phyloP scores from a whole-genome alignment of 2,888 invertebrate species.

The Imbricaverruca yamaguchii region DNA sequence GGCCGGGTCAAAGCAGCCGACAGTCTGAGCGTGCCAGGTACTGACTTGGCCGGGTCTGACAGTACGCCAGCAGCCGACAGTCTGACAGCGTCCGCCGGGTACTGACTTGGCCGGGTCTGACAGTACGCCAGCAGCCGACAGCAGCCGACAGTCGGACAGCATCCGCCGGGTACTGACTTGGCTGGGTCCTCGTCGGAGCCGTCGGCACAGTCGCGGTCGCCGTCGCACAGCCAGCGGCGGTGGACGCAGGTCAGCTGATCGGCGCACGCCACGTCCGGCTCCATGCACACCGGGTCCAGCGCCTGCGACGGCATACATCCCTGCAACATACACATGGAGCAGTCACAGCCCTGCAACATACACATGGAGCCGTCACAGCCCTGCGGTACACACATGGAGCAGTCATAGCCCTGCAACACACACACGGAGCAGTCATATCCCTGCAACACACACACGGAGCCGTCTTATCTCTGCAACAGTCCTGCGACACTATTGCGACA shows the following conservation, averaged over 20 bases:
- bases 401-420: too few species aligned
- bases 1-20: background rate
- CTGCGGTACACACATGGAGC: too few species aligned
- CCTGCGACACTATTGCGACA: too few species aligned
- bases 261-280: conserved; percentile 67
- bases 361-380: conserved; percentile 27
- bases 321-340: background rate
- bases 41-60: conserved; percentile 8
- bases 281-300: conserved; percentile 47
- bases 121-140: too few species aligned
- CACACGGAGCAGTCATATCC: too few species aligned
- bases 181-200: conserved; percentile 57
- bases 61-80: too few species aligned
- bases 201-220: conserved; percentile 71
- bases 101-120: conserved; percentile 2
- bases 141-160: background rate
- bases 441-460: too few species aligned
- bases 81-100: background rate
- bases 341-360: background rate
- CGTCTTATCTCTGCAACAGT: too few species aligned
- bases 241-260: conserved; percentile 74
- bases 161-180: background rate
- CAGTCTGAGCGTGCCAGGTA: background rate
- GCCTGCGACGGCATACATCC: background rate
- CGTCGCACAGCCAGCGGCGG: conserved; percentile 75